Base-by-base conservation (phyloP, 64 coral and sea anemone genomes). In the Platygyra sinensis region DNA sequence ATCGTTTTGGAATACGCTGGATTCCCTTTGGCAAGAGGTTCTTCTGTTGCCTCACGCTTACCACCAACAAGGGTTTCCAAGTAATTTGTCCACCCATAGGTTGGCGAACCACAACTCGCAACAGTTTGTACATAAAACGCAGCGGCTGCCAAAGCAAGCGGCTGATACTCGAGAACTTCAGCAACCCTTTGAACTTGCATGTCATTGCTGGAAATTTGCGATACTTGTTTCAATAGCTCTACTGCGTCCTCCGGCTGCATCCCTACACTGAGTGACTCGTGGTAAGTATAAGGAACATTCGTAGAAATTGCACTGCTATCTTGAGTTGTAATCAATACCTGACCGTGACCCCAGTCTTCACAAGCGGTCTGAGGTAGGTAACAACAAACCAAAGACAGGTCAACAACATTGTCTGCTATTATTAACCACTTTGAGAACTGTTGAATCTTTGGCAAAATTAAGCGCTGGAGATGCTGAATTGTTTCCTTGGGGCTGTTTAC, bases 41-140 rank as follows among this genome's bases (percentile, higher is more conserved):
- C 49, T 59, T 94, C 80, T 7, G 88, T 90, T 29, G 62, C 62
- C 20, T 90, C 31, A 60, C 87, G 77, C 33, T 94, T 72, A 10
- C 92, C 87, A n/a, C 77, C 3, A 72, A 60, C 60, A 4, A 89
- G 38, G 11, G 74, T 86, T 52, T 29, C 8, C 18, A 94, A 60
- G 63, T 94, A 94, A 9, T 72, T 75, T 33, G 32, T 10, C 79
- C 79, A 94, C 24, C 80, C 71, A 3, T 61, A 61, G 50, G 60
- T 73, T 30, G 63, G 67, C 72, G 49, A 64, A 63, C 36, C 63
- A 16, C 10, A 12, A 16, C 22, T 82, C 24, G 24, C 30, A 51
- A 81, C 30, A 32, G 59, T 54, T 89, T 67, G 76, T n/a, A 89
- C n/a, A 12, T 89, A 89, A 15, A 64, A 22, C 0, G 87, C 87